Evolutionary conservation across 92 coral and sea anemone genomes (phyloP).

Genomic region (Zoanthus solanderi): DNA sequence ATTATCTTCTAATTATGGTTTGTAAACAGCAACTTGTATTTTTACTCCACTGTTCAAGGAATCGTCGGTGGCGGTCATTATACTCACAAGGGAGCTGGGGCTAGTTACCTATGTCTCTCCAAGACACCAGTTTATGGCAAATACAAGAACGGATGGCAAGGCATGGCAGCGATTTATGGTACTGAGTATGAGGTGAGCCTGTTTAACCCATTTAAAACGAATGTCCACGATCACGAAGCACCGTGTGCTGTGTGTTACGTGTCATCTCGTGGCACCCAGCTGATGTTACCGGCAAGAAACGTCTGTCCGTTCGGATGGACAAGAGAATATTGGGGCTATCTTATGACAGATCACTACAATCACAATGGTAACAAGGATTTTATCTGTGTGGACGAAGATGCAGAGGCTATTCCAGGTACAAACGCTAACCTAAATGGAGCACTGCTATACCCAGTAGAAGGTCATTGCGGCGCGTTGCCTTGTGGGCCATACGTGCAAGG

Average conservation of each 20-base stretch:
- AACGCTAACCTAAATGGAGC: neutral
- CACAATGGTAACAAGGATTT: neutral
- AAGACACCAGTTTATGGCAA: neutral
- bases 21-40: neutral
- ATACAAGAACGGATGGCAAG: neutral
- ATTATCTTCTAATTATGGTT: too few relatives aligned
- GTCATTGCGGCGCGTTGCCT: neutral
- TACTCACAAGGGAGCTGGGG: neutral
- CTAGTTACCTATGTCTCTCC: neutral
- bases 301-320: conserved; percentile 21
- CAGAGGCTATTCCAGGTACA: neutral
- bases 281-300: conserved; percentile 22
- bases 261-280: conserved; percentile 18
- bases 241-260: conserved; percentile 6
- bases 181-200: conserved; percentile 6
- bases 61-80: neutral
- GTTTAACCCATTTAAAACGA: neutral
- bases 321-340: conserved; percentile 23
- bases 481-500: neutral
- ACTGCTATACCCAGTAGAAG: neutral
- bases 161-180: conserved; percentile 9
- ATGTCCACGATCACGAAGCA: neutral
- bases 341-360: conserved; percentile 8
- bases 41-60: neutral
- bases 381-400: conserved; percentile 28